A percentile compares a stretch with the other conserved stretches of the same genome.
These are phyloP conservation scores for Pachyramphus minor DNA, from an alignment of 2,113 vertebrate species.

Conservation along the genomic window DNA sequence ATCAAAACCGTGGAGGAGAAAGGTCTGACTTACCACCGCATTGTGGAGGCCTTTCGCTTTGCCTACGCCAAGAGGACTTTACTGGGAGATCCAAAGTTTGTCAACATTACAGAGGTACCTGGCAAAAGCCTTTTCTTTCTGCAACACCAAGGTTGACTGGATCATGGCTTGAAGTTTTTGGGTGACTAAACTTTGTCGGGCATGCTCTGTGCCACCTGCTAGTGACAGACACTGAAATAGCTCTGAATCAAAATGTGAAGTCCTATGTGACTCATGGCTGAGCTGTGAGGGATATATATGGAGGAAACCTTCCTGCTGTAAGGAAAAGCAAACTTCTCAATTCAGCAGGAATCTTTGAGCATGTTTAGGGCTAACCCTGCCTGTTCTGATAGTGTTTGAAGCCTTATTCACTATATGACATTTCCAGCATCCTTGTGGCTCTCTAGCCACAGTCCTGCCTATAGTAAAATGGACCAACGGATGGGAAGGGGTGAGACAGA, in stretches of 20 bases:
- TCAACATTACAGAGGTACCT: slow-evolving; percentile 81
- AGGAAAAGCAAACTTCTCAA: not conserved
- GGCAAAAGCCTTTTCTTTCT: slow-evolving; percentile 8
- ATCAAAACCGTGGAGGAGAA: slow-evolving; percentile 72
- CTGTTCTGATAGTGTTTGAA: not conserved
- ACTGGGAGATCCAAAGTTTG: slow-evolving; percentile 85
- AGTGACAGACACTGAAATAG: not conserved
- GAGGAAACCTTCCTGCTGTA: not conserved
- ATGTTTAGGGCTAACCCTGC: not conserved
- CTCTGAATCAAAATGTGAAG: not conserved
- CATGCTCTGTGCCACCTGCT: not conserved
- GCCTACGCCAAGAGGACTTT: slow-evolving; percentile 90
- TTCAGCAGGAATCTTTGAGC: not conserved
- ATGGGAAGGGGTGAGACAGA: not conserved
- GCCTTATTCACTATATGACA: not conserved
- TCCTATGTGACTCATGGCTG: not conserved
- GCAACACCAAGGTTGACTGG: not conserved
- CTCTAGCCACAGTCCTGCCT: not conserved
- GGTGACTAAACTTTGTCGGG: not conserved
- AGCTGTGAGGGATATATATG: not conserved
- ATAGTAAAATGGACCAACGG: not conserved
- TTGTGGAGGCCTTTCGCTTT: slow-evolving; percentile 91
- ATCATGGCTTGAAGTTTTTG: not conserved
- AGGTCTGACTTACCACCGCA: slow-evolving; percentile 89
- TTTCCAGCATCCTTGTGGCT: not conserved